These are phyloP conservation scores for Actenoides lindsayi DNA, from an alignment of 2,113 vertebrate genomes.

Conservation along the genomic window DNA sequence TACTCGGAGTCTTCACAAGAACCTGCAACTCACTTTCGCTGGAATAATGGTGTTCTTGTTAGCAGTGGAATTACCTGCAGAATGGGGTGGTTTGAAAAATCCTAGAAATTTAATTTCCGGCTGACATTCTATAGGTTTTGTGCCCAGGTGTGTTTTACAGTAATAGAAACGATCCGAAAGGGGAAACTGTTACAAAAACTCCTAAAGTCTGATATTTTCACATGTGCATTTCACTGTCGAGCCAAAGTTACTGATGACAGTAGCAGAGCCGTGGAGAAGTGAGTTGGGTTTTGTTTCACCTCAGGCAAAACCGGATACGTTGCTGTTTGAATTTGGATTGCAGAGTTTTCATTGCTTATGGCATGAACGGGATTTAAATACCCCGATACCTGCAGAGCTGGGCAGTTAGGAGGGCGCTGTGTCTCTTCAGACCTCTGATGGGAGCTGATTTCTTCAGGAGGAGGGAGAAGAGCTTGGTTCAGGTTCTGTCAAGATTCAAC, in stretches of 20 bases:
- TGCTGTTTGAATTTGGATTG: not conserved
- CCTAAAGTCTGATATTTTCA: not conserved
- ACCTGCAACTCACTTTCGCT: not conserved
- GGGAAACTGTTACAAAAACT: not conserved
- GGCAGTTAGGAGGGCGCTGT: not conserved
- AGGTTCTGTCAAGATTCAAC: not conserved
- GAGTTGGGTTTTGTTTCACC: not conserved
- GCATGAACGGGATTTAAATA: fast-evolving
- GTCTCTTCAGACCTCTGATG: not conserved
- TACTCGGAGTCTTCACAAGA: not conserved
- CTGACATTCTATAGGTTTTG: fast-evolving
- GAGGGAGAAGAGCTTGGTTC: not conserved
- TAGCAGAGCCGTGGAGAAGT: not conserved
- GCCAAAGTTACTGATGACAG: not conserved
- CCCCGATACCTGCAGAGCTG: not conserved
- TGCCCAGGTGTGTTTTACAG: not conserved
- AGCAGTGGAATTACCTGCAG: not conserved
- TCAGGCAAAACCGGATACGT: not conserved
- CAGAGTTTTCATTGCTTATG: not conserved
- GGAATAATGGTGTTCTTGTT: not conserved
- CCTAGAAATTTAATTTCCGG: not conserved
- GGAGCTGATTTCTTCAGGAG: not conserved
- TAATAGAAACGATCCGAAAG: not conserved
- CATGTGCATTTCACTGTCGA: not conserved
- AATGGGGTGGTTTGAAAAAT: not conserved